Conservation (phyloP, 2,113 vertebrate species). For the Morone chrysops region DNA sequence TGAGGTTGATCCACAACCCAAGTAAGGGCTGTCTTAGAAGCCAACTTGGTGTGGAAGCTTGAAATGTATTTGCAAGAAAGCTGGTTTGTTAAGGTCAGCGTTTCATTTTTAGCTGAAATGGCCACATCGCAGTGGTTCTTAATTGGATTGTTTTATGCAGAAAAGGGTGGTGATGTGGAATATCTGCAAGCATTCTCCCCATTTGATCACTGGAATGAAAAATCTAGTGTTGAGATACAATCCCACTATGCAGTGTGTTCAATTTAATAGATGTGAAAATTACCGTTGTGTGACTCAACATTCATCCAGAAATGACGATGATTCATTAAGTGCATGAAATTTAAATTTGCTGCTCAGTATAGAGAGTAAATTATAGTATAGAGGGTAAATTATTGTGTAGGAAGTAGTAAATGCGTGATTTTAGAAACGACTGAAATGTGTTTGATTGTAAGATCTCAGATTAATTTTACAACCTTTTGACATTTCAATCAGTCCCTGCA, state of each 20-base stretch:
- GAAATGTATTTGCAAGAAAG: background rate
- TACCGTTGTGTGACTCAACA: background rate
- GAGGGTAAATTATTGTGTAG: no score
- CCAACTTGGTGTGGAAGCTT: background rate
- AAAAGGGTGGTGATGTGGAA: background rate
- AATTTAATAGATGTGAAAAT: background rate
- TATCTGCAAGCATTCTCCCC: background rate
- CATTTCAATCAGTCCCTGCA: no score
- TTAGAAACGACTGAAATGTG: no score
- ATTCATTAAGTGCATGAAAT: constrained; percentile 1
- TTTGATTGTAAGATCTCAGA: no score
- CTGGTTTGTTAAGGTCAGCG: background rate
- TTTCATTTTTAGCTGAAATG: background rate
- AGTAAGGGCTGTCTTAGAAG: background rate
- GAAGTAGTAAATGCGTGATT: no score
- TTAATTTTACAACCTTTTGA: no score
- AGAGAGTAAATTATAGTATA: background rate
- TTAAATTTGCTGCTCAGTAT: background rate
- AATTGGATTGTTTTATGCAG: constrained; percentile 2
- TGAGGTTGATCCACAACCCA: no score
- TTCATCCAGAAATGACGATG: background rate
- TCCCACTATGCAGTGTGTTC: background rate
- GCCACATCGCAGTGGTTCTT: background rate
- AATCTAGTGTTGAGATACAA: background rate
- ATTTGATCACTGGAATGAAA: background rate